A percentile compares a stretch with the other conserved stretches of the same genome.
phyloP scores from a whole-genome alignment of 2,888 invertebrate genomes.

The Gryllus longicercus region DNA sequence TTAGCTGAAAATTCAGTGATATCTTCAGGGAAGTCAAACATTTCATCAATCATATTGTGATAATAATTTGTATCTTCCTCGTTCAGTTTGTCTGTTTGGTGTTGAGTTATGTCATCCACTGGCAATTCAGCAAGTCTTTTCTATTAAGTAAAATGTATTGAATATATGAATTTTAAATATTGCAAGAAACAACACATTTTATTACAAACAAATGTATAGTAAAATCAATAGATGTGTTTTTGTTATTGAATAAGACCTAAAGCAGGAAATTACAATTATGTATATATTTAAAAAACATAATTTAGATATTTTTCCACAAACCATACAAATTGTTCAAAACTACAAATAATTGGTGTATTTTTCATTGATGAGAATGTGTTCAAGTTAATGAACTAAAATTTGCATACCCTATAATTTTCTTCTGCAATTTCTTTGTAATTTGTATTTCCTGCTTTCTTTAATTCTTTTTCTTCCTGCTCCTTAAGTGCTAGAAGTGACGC shows the following conservation, averaged over 20 bases:
- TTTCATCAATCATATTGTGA: slow-evolving; percentile 60
- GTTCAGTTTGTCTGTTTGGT: too few relatives aligned
- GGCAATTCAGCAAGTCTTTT: slow-evolving; percentile 65
- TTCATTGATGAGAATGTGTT: too few relatives aligned
- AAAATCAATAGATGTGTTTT: too few relatives aligned
- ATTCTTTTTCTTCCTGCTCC: slow-evolving; percentile 57
- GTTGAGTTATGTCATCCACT: slow-evolving; percentile 40
- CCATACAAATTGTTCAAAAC: too few relatives aligned
- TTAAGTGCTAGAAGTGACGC: slow-evolving; percentile 54
- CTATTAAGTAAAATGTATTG: slow-evolving; percentile 44
- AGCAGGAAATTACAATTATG: too few relatives aligned
- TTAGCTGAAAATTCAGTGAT: too few relatives aligned
- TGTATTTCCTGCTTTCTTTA: slow-evolving; percentile 61
- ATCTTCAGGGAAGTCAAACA: slow-evolving; percentile 63
- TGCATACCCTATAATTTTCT: slow-evolving; percentile 53
- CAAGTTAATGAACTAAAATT: too few relatives aligned
- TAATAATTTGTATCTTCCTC: slow-evolving; percentile 48
- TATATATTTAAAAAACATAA: too few relatives aligned
- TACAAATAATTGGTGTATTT: too few relatives aligned
- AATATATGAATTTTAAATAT: background rate
- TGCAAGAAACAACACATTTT: background rate
- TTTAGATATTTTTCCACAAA: too few relatives aligned
- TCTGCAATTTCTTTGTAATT: slow-evolving; percentile 66
- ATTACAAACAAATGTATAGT: too few relatives aligned
- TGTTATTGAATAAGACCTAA: too few relatives aligned